phyloP scores from a whole-genome alignment of 2,888 invertebrate species.

The Trissoscelio sp. region DNA sequence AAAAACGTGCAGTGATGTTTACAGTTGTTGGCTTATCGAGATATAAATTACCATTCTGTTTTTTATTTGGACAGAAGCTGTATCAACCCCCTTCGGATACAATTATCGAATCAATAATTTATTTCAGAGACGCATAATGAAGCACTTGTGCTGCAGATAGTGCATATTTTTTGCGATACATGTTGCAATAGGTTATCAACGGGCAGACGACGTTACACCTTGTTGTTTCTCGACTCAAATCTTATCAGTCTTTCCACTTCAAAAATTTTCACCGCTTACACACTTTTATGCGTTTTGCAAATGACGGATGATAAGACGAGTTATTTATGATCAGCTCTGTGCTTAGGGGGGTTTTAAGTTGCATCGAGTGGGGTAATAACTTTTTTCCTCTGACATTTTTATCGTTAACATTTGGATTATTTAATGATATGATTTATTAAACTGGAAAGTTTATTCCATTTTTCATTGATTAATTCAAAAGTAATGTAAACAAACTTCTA shows the following conservation, averaged over 20 bases:
- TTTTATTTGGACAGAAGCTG: slow-evolving; percentile 74
- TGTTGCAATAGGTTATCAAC: slow-evolving; percentile 65
- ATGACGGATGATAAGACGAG: slow-evolving; percentile 12
- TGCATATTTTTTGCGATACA: slow-evolving; percentile 41
- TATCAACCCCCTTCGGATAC: slow-evolving; percentile 80
- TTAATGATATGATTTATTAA: slow-evolving; percentile 14
- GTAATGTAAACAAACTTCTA: too few species aligned
- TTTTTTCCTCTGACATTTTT: background rate
- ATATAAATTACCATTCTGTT: slow-evolving; percentile 56
- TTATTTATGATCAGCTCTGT: slow-evolving; percentile 23
- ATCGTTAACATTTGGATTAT: slow-evolving; percentile 4
- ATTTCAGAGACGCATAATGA: slow-evolving; percentile 73
- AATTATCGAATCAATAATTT: slow-evolving; percentile 80
- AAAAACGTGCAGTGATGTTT: slow-evolving; percentile 48
- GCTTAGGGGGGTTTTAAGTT: slow-evolving; percentile 18
- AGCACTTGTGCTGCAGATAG: slow-evolving; percentile 70
- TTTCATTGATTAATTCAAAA: too few species aligned
- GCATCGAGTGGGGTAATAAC: slow-evolving; percentile 1
- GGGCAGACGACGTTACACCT: slow-evolving; percentile 41
- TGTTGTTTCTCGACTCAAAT: slow-evolving; percentile 51
- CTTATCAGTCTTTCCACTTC: slow-evolving; percentile 34
- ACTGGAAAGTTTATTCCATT: too few species aligned
- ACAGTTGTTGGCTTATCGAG: slow-evolving; percentile 29
- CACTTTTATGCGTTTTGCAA: slow-evolving; percentile 27
- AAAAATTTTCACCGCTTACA: slow-evolving; percentile 21